A percentile compares a stretch with the other conserved stretches of the same genome.
These are phyloP conservation scores for Nephrotoma guestfalica DNA, from an alignment of 2,888 invertebrate genomes.

Conservation along the genomic window DNA sequence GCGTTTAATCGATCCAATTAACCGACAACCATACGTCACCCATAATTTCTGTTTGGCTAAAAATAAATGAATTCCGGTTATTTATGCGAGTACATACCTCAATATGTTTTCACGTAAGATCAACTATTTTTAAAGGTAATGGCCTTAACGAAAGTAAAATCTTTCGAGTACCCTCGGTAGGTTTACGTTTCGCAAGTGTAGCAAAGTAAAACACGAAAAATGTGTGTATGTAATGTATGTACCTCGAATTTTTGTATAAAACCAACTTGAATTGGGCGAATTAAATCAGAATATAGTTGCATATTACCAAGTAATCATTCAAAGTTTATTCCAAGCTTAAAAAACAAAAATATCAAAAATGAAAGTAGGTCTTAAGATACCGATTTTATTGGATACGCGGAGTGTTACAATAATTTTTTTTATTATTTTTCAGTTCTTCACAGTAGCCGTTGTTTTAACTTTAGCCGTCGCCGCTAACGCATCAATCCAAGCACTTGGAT, in stretches of 20 bases:
- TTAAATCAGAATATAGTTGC: neutral
- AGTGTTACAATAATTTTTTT: neutral
- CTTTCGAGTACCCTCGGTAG: neutral
- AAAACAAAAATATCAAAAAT: neutral
- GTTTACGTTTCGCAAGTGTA: neutral
- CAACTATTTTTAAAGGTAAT: neutral
- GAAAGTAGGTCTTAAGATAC: neutral
- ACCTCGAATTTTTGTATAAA: neutral
- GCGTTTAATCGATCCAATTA: too few species aligned
- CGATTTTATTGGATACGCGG: neutral
- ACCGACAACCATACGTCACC: neutral
- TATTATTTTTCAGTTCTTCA: slow-evolving; percentile 19
- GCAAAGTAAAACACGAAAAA: neutral
- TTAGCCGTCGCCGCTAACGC: slow-evolving; percentile 27
- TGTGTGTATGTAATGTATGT: neutral
- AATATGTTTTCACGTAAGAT: neutral
- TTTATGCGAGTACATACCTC: neutral
- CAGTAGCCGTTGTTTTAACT: slow-evolving; percentile 29
- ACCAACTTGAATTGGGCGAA: neutral
- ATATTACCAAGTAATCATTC: neutral
- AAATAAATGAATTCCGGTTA: neutral
- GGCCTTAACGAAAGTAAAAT: neutral
- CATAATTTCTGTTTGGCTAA: neutral
- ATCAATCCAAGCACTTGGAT: slow-evolving; percentile 20
- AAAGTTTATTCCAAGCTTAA: neutral